Percentiles rank a stretch among this genome's conserved stretches.
These are phyloP conservation scores for Leptinotarsa rubiginosa DNA, from an alignment of 2,888 invertebrate genomes.

Conservation along the genomic window DNA sequence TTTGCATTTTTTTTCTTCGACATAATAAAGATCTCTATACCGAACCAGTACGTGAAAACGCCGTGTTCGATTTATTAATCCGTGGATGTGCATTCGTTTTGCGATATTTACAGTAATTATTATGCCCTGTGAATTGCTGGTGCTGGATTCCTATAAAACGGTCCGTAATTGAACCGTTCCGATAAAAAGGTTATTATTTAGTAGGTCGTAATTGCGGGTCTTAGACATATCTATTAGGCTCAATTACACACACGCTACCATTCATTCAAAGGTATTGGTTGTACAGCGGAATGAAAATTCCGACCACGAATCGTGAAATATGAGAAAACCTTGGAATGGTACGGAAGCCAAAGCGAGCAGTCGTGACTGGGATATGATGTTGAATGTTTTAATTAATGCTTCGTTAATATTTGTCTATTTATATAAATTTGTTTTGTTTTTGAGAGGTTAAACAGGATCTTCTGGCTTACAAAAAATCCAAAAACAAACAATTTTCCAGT, in stretches of 20 bases:
- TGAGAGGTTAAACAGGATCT: too few relatives aligned
- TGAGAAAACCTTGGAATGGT: background rate
- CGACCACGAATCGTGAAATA: background rate
- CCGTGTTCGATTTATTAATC: slow-evolving; percentile 11
- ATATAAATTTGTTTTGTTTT: too few relatives aligned
- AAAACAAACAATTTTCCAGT: too few relatives aligned
- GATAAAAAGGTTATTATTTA: slow-evolving; percentile 21
- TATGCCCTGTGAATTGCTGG: slow-evolving; percentile 3
- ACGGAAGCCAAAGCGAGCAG: background rate
- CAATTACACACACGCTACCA: slow-evolving; percentile 22
- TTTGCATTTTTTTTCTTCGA: background rate
- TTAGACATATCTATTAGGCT: slow-evolving; percentile 1
- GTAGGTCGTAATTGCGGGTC: slow-evolving; percentile 14
- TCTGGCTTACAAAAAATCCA: too few relatives aligned
- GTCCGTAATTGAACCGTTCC: slow-evolving; percentile 24
- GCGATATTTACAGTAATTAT: slow-evolving; percentile 20
- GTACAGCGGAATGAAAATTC: slow-evolving; percentile 2
- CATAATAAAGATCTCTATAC: slow-evolving; percentile 1
- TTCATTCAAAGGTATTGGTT: slow-evolving; percentile 11
- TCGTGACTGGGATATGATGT: background rate
- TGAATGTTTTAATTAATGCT: too few relatives aligned
- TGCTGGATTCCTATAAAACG: slow-evolving; percentile 20
- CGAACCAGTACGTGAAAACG: background rate
- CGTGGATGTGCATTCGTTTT: slow-evolving; percentile 2
- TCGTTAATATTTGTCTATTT: too few relatives aligned